These are phyloP conservation scores for Osedax fenrisi DNA, from an alignment of 2,888 invertebrate genomes.

Conservation along the genomic window DNA sequence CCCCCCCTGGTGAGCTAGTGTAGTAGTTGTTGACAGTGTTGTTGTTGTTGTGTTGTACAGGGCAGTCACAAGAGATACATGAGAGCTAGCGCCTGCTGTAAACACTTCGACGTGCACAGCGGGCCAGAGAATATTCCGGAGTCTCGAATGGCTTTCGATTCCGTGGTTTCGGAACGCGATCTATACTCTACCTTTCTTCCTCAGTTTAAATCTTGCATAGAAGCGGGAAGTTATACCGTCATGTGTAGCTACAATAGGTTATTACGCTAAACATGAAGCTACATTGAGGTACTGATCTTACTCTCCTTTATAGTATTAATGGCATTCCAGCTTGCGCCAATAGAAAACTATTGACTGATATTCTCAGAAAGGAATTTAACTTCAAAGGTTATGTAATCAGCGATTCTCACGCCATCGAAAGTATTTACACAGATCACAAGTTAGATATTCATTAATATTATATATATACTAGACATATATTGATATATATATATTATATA, in stretches of 20 bases:
- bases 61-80: slow-evolving; percentile 42
- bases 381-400: slow-evolving; percentile 38
- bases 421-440: slow-evolving; percentile 34
- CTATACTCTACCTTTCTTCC: slow-evolving; percentile 44
- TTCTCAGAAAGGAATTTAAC: slow-evolving; percentile 34
- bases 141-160: slow-evolving; percentile 15
- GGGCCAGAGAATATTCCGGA: slow-evolving; percentile 43
- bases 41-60: slow-evolving; percentile 44
- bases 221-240: slow-evolving; percentile 42
- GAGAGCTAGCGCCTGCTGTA: slow-evolving; percentile 43
- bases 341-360: slow-evolving; percentile 34
- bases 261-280: too few relatives aligned
- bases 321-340: slow-evolving; percentile 39
- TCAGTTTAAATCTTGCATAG: slow-evolving; percentile 41
- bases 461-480: too few relatives aligned
- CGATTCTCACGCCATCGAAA: slow-evolving; percentile 37
- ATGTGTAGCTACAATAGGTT: slow-evolving; percentile 49
- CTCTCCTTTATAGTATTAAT: slow-evolving; percentile 41
- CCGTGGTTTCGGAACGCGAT: slow-evolving; percentile 39
- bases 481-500: too few relatives aligned
- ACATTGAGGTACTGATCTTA: not conserved
- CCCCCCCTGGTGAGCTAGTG: too few relatives aligned
- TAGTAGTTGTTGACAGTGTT: too few relatives aligned
- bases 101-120: slow-evolving; percentile 44
- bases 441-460: too few relatives aligned